Conservation (phyloP, 2,888 invertebrate species). For the Drosophila mulleri region DNA sequence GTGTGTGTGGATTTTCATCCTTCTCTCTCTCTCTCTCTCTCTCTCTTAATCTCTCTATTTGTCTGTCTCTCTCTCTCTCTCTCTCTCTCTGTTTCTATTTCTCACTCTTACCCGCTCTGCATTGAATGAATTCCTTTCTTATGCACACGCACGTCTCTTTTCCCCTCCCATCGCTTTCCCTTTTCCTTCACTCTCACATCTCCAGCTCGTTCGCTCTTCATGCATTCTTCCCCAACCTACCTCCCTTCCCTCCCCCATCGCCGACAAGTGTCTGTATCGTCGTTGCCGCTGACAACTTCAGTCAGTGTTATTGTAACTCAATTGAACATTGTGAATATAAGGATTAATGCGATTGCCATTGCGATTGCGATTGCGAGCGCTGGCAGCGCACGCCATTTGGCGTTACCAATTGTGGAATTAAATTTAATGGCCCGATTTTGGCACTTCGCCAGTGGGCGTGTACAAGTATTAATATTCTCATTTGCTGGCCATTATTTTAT, state of each 20-base stretch:
- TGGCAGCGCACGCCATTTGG: constrained; percentile 23
- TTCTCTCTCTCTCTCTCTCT: too few relatives aligned
- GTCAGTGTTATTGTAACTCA: constrained; percentile 16
- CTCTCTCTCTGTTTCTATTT: too few relatives aligned
- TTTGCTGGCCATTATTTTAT: constrained; percentile 63
- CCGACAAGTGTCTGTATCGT: not conserved
- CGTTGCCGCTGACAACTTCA: not conserved
- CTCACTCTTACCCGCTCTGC: too few relatives aligned
- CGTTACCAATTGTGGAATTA: constrained; percentile 41
- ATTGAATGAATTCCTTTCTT: too few relatives aligned
- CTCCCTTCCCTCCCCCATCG: not conserved
- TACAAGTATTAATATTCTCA: constrained; percentile 70
- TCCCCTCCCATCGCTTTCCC: too few relatives aligned
- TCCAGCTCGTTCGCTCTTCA: too few relatives aligned
- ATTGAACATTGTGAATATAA: constrained; percentile 31
- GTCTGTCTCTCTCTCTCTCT: too few relatives aligned
- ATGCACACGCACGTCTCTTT: too few relatives aligned
- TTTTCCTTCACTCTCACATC: too few relatives aligned
- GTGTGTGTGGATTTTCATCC: too few relatives aligned
- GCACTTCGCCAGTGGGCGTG: constrained; percentile 28
- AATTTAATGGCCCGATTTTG: constrained; percentile 52
- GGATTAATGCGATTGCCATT: constrained; percentile 40
- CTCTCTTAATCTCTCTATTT: too few relatives aligned
- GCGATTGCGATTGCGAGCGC: constrained; percentile 12
- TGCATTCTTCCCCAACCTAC: too few relatives aligned